Evolutionary conservation across 2,113 vertebrate genomes (phyloP).

Genomic region (Megaleporinus macrocephalus): DNA sequence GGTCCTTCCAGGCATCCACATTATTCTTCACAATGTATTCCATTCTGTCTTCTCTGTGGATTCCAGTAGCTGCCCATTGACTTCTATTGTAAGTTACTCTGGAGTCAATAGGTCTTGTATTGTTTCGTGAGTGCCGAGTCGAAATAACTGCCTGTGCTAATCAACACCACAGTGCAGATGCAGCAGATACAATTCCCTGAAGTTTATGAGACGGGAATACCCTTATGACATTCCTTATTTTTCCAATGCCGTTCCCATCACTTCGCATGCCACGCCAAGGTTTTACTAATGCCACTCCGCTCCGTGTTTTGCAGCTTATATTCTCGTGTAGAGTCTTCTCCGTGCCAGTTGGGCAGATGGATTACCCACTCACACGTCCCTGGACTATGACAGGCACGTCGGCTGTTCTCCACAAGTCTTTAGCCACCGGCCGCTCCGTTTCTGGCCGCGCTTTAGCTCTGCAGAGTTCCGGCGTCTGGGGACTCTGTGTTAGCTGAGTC

Average conservation of each 20-base stretch:
- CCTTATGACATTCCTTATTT: neutral
- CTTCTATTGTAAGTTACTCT: too few relatives aligned
- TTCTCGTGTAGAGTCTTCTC: neutral
- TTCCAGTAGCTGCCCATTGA: too few relatives aligned
- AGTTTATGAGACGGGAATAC: neutral
- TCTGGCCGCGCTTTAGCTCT: constrained; percentile 1
- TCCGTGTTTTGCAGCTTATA: neutral
- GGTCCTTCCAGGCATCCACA: too few relatives aligned
- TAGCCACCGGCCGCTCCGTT: neutral
- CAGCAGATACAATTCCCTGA: neutral
- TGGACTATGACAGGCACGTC: constrained; percentile 12
- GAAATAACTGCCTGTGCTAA: too few relatives aligned
- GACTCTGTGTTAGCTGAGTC: neutral
- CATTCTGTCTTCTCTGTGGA: too few relatives aligned
- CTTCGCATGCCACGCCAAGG: too few relatives aligned
- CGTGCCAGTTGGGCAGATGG: neutral
- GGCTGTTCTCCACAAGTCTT: constrained; percentile 11
- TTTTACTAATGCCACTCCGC: too few relatives aligned
- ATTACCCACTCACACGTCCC: constrained; percentile 7
- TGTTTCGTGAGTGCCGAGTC: too few relatives aligned
- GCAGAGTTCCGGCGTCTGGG: neutral
- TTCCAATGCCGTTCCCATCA: too few relatives aligned
- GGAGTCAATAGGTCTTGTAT: too few relatives aligned
- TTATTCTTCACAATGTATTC: too few relatives aligned
- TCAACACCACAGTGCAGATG: neutral